phyloP scores from a whole-genome alignment of 2,888 invertebrate species.

The Stratiomys singularior region DNA sequence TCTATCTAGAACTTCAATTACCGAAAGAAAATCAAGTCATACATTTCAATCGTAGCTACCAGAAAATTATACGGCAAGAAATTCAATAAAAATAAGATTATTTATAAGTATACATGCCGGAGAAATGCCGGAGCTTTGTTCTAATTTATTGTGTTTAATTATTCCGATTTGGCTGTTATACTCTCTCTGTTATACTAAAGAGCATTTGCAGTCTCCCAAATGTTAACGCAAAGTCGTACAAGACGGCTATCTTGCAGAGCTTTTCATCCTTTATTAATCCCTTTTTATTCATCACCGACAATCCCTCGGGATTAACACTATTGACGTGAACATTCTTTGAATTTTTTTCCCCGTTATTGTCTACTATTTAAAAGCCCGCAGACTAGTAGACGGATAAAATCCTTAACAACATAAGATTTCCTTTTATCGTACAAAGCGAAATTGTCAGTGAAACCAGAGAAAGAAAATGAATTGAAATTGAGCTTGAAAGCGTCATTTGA shows the following conservation, averaged over 20 bases:
- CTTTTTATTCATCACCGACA: not conserved
- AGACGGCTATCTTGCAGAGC: not conserved
- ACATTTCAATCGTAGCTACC: too few relatives aligned
- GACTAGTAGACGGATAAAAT: not conserved
- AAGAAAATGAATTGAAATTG: slow-evolving; percentile 19
- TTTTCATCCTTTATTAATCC: not conserved
- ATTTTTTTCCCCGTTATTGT: not conserved
- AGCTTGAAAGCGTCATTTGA: slow-evolving; percentile 13
- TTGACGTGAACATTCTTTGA: slow-evolving; percentile 2
- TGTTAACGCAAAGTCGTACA: not conserved
- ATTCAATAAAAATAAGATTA: too few relatives aligned
- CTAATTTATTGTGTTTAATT: too few relatives aligned
- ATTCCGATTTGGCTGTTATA: too few relatives aligned
- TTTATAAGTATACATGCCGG: too few relatives aligned
- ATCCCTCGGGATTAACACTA: slow-evolving; percentile 16
- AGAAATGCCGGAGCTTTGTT: too few relatives aligned
- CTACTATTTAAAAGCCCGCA: not conserved
- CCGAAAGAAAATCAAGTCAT: too few relatives aligned
- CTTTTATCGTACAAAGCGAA: not conserved
- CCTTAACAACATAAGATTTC: slow-evolving; percentile 1
- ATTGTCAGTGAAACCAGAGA: slow-evolving; percentile 9
- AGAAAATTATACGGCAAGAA: too few relatives aligned
- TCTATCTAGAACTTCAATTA: too few relatives aligned
- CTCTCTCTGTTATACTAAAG: too few relatives aligned
- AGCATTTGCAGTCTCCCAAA: too few relatives aligned